Evolutionary conservation across 1,140 invertebrate genomes (phyloP).

Genomic region (Dinothrombium tinctorium): DNA sequence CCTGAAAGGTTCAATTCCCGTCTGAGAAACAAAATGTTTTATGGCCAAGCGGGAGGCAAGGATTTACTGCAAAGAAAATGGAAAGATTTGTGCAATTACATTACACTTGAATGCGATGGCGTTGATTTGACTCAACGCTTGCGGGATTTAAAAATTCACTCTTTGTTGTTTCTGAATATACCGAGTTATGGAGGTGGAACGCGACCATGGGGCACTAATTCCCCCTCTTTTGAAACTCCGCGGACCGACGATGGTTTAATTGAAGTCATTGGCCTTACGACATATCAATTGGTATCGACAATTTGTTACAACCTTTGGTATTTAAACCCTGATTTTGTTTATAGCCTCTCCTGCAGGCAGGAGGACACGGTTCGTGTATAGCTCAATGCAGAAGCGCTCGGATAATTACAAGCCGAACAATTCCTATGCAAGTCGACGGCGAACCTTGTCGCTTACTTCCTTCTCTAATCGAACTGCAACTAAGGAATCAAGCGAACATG

Average conservation of each 20-base stretch:
- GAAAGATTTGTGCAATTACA: constrained; percentile 76
- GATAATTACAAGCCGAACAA: constrained; percentile 68
- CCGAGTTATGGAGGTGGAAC: constrained; percentile 49
- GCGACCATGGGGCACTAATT: constrained; percentile 63
- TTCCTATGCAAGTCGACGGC: constrained; percentile 79
- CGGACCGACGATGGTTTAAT: constrained; percentile 76
- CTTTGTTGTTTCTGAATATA: constrained; percentile 85
- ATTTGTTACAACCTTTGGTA: no score
- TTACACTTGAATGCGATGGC: constrained; percentile 81
- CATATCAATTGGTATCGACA: constrained; percentile 84
- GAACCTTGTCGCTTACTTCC: constrained; percentile 82
- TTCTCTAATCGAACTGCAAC: constrained; percentile 57
- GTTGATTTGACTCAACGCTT: constrained; percentile 73
- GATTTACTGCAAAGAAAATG: constrained; percentile 83
- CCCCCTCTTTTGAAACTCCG: constrained; percentile 39
- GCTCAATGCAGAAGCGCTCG: constrained; percentile 74
- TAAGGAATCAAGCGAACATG: constrained; percentile 75
- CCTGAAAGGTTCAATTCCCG: constrained; percentile 92
- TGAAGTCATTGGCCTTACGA: constrained; percentile 89
- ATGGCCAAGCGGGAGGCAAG: constrained; percentile 88
- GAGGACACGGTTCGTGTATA: constrained; percentile 81
- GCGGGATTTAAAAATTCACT: constrained; percentile 77
- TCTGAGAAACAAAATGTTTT: constrained; percentile 89
- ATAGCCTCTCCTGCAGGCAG: constrained; percentile 80
- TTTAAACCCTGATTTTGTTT: no score